Evolutionary conservation across 2,797 vertebrate genomes (phyloP).

Genomic region (Sitta carolinensis): DNA sequence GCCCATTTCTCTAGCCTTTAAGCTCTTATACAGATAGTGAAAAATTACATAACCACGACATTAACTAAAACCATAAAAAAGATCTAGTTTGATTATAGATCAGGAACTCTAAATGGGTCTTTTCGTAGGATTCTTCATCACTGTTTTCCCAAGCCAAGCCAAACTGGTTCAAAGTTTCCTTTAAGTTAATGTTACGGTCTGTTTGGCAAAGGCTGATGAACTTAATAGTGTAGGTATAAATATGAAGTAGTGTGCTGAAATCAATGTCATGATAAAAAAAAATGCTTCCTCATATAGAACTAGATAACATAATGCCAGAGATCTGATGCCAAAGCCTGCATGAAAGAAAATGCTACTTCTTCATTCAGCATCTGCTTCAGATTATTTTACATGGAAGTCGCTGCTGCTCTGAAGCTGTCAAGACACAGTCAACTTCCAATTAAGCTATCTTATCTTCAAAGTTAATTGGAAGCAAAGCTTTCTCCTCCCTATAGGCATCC

Average conservation of each 20-base stretch:
- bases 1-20: not conserved
- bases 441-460: constrained; percentile 46
- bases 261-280: not conserved
- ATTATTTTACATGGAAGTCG: constrained; percentile 56
- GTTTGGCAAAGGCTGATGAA: not conserved
- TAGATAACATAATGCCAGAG: constrained; percentile 37
- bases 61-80: not conserved
- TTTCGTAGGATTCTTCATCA: not conserved
- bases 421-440: constrained; percentile 41
- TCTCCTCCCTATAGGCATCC: not conserved
- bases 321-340: constrained; percentile 19
- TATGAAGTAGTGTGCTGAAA: not conserved
- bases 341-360: constrained; percentile 47
- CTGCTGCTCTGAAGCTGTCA: constrained; percentile 51
- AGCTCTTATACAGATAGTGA: not conserved
- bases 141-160: not conserved
- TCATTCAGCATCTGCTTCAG: constrained; percentile 57
- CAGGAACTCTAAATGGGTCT: not conserved
- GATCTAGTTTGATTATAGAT: not conserved
- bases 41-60: not conserved
- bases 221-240: not conserved
- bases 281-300: constrained; percentile 7
- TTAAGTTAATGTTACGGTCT: not conserved
- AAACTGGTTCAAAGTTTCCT: not conserved
- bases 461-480: constrained; percentile 19